Conservation (phyloP, 1,140 invertebrate genomes). For the Hestina assimilis region DNA sequence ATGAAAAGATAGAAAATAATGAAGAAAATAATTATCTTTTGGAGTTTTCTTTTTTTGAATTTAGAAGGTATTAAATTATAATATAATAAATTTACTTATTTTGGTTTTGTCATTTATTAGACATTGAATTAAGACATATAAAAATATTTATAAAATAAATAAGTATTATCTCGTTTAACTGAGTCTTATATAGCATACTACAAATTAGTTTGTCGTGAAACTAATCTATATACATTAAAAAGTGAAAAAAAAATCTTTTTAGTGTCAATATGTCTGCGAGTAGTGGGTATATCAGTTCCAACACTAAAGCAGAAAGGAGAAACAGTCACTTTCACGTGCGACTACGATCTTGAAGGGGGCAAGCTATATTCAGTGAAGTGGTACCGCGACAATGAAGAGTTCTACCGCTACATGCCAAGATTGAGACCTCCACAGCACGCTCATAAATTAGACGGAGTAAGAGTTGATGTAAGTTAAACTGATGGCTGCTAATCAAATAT, state of each 20-base stretch:
- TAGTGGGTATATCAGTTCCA: constrained; percentile 58
- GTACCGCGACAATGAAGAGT: constrained; percentile 89
- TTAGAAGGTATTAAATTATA: constrained; percentile 26
- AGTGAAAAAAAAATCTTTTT: too few relatives aligned
- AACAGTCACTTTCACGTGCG: constrained; percentile 64
- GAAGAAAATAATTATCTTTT: constrained; percentile 4
- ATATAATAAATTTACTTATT: neutral
- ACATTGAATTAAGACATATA: neutral
- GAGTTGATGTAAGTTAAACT: constrained; percentile 57
- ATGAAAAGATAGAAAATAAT: neutral
- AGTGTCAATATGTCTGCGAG: constrained; percentile 59
- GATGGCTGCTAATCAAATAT: neutral
- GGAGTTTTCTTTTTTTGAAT: constrained; percentile 22
- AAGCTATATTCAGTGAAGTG: constrained; percentile 88
- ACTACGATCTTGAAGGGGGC: constrained; percentile 77
- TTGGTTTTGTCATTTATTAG: neutral
- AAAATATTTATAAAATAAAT: too few relatives aligned
- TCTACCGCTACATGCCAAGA: constrained; percentile 87
- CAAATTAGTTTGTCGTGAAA: neutral
- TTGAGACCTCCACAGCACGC: constrained; percentile 62
- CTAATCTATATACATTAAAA: too few relatives aligned
- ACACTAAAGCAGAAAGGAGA: constrained; percentile 57
- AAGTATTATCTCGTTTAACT: too few relatives aligned
- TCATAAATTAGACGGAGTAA: constrained; percentile 60
- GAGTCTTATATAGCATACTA: too few relatives aligned